Base-by-base conservation (phyloP, 1,140 invertebrate genomes). In the Rhagoletis pomonella region DNA sequence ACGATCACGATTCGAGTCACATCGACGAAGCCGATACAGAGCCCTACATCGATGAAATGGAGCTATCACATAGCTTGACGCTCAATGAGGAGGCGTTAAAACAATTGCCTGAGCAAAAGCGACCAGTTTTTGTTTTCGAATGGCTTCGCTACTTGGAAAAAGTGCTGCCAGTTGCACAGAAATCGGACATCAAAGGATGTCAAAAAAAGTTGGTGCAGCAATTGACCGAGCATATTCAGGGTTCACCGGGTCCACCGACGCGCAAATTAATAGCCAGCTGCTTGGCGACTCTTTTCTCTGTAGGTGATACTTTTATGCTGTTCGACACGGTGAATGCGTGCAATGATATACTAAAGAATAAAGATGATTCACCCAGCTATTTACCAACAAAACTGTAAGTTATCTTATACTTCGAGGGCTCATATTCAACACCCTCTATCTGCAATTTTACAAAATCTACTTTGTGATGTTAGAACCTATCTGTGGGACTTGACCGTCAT, bases 241-340 rank as follows among this genome's bases (percentile, higher is more conserved):
- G 97, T 90, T 96, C 95, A 47, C 97, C 98, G 6, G 98, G 98
- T 12, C 97, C 98, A 29, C 98, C 99, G 17, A 98, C 98, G 3
- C 94, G 99, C 39, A 96, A 97, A 92, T 94, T 99, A n/a, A 96
- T 99, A 85, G 98, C 98, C 14, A 94, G 97, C 92, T 99, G 98
- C 93, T 94, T 99, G 64, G 98, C 98, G 0, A 98, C 98, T 6
- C 94, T 99, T 58, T 99, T 99, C 93, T 98, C 97, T 89, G 98
- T 99, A 77, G 99, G 99, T 0, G 99, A 99, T 94, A 98, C 99
- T 77, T 99, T 98, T 94, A 95, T 98, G 87, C 95, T 99, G 0
- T 99, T 99, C 94, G 97, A 99, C 89, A 99, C 98, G 4, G 98
- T 99, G 73, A 99, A 99, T 93, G 97, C 98, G 89, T 99, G 98